Conservation (phyloP, 2,888 invertebrate genomes). For the Philonicus albiceps region DNA sequence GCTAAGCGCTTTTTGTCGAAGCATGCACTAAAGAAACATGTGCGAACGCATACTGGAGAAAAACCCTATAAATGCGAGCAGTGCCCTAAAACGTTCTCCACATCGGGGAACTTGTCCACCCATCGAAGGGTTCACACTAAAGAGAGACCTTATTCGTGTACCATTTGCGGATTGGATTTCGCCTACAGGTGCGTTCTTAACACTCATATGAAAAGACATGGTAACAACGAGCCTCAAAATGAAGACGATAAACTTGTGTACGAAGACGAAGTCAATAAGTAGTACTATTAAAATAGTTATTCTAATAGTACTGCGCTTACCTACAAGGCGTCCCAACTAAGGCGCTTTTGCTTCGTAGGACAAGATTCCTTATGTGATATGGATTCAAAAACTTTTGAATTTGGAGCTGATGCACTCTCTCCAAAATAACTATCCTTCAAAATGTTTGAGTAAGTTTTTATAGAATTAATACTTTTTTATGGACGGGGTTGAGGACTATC, state of each 20-base stretch:
- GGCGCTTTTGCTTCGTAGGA: no score
- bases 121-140: slow-evolving; percentile 46
- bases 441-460: no score
- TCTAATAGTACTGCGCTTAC: no score
- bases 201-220: slow-evolving; percentile 45
- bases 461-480: no score
- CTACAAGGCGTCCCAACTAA: no score
- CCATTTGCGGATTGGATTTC: slow-evolving; percentile 37
- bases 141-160: slow-evolving; percentile 41
- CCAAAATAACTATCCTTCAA: no score
- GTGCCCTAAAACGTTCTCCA: slow-evolving; percentile 43
- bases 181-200: slow-evolving; percentile 44
- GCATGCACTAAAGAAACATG: slow-evolving; percentile 43
- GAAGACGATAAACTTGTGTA: background rate
- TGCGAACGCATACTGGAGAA: slow-evolving; percentile 48
- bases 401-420: no score
- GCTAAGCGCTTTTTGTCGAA: slow-evolving; percentile 44
- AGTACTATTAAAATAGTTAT: background rate
- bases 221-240: background rate
- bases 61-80: slow-evolving; percentile 43
- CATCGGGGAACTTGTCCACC: slow-evolving; percentile 44
- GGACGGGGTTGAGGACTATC: no score
- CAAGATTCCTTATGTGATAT: no score
- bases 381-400: no score
- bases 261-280: background rate